Evolutionary conservation across 2,888 invertebrate species (phyloP), one percentile per base, ranked within the genome.

Genomic region (Marronus borbonicus): DNA sequence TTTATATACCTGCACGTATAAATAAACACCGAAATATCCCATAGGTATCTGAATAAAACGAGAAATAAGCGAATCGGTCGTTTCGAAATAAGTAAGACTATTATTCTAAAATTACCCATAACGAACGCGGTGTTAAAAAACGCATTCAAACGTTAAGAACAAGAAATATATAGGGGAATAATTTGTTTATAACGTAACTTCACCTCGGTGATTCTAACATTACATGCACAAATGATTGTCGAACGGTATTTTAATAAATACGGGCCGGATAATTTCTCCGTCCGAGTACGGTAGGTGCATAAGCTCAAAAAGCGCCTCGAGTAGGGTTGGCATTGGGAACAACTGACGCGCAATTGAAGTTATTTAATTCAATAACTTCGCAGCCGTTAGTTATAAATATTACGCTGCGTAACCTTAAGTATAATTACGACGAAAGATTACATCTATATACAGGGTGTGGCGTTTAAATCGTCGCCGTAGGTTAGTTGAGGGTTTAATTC

Each of bases 381-480:
- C 62, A 62, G 62, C 62, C 62, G 62, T 62, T 62, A 62, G 62
- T 31, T 62, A 62, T 62, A 62, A 62, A 31, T 62, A 62, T 62
- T 62, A 62, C 62, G 31, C 24, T n/a, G 62, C 10, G 7, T 31
- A 62, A 28, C 28, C 62, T 62, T 62, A 62, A 62, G 31, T 31
- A 31, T 62, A 62, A 62, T 62, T 62, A 62, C 28, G 31, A 14
- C 14, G 62, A 28, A 28, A 62, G 62, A 62, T 62, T 62, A 62
- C 12, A 62, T 62, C 62, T 62, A 31, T 28, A 28, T 12, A 28
- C 14, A 28, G 31, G 4, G 5, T 36, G 31, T 36, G 31, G 31
- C 24, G 24, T 24, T 24, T 24, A 24, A 24, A 24, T 2, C 24
- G 24, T 24, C 24, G 24, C 17, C 17, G 17, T 17, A 17, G 17